Conservation (phyloP, 2,888 invertebrate species). For the Tineola bisselliella region DNA sequence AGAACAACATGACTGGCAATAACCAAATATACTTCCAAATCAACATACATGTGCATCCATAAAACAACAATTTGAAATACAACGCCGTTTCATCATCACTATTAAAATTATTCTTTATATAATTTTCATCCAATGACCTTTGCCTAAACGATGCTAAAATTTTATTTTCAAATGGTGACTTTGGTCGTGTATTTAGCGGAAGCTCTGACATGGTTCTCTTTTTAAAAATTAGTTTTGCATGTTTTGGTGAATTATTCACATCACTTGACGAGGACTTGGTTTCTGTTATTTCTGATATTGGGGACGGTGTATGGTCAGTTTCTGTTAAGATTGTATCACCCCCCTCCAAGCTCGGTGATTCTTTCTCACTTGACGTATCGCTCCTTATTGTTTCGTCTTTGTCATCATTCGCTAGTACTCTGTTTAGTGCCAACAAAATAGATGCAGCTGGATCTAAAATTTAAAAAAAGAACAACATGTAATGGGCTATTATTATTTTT, state of each 20-base stretch:
- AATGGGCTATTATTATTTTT: too few species aligned
- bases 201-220: slow-evolving; percentile 55
- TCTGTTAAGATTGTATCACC: slow-evolving; percentile 25
- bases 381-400: neutral
- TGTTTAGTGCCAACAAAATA: slow-evolving; percentile 36
- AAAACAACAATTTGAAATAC: slow-evolving; percentile 81
- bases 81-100: slow-evolving; percentile 70
- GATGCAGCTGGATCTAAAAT: slow-evolving; percentile 51
- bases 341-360: neutral
- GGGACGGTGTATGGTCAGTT: slow-evolving; percentile 38
- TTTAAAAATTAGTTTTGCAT: slow-evolving; percentile 52
- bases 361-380: slow-evolving; percentile 18
- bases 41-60: slow-evolving; percentile 83
- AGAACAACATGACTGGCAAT: slow-evolving; percentile 79
- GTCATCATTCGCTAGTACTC: slow-evolving; percentile 34
- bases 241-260: slow-evolving; percentile 42
- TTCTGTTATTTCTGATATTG: slow-evolving; percentile 37
- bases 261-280: slow-evolving; percentile 45
- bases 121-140: slow-evolving; percentile 51
- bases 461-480: too few species aligned
- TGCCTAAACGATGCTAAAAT: slow-evolving; percentile 51
- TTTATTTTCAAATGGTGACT: slow-evolving; percentile 40
- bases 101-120: slow-evolving; percentile 48
- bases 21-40: slow-evolving; percentile 90
- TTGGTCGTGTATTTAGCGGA: slow-evolving; percentile 43